These are phyloP conservation scores for Nematolebias whitei DNA, from an alignment of 2,113 vertebrate species.

Conservation along the genomic window DNA sequence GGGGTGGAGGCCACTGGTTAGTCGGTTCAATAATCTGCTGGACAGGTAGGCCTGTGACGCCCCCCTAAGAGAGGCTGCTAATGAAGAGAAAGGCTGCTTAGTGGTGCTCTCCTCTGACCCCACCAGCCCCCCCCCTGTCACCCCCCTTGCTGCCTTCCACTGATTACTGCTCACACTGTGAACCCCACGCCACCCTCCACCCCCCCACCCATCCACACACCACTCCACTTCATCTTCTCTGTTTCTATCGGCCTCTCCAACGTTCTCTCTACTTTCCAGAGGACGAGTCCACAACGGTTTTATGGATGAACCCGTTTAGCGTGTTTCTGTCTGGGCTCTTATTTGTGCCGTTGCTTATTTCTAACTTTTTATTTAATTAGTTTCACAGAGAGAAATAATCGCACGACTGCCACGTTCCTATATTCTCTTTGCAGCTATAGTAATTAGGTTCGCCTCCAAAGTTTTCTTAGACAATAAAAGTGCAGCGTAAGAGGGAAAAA, in stretches of 20 bases:
- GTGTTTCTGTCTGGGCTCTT: neutral
- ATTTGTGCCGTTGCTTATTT: slow-evolving; percentile 36
- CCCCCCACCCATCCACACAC: neutral
- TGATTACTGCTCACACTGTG: slow-evolving; percentile 71
- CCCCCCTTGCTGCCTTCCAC: slow-evolving; percentile 66
- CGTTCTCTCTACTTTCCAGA: slow-evolving; percentile 33
- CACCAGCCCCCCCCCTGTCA: slow-evolving; percentile 82
- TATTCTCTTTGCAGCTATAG: slow-evolving; percentile 1
- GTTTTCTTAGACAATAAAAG: slow-evolving; percentile 5
- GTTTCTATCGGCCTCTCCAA: slow-evolving; percentile 15
- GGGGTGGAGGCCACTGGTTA: slow-evolving; percentile 84
- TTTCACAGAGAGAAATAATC: slow-evolving; percentile 22
- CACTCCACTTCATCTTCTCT: slow-evolving; percentile 26
- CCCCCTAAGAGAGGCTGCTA: slow-evolving; percentile 87
- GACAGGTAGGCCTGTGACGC: slow-evolving; percentile 94
- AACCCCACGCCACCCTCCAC: slow-evolving; percentile 28
- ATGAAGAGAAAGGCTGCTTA: slow-evolving; percentile 96
- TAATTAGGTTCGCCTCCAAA: slow-evolving; percentile 8
- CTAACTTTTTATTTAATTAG: slow-evolving; percentile 57
- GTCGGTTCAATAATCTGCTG: slow-evolving; percentile 91
- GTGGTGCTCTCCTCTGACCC: slow-evolving; percentile 89
- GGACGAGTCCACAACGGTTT: slow-evolving; percentile 22
- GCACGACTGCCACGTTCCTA: slow-evolving; percentile 26
- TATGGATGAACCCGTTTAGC: slow-evolving; percentile 7
- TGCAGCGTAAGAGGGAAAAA: slow-evolving; percentile 7